phyloP scores from a whole-genome alignment of 2,113 vertebrate species.

The Anoura caudifer region DNA sequence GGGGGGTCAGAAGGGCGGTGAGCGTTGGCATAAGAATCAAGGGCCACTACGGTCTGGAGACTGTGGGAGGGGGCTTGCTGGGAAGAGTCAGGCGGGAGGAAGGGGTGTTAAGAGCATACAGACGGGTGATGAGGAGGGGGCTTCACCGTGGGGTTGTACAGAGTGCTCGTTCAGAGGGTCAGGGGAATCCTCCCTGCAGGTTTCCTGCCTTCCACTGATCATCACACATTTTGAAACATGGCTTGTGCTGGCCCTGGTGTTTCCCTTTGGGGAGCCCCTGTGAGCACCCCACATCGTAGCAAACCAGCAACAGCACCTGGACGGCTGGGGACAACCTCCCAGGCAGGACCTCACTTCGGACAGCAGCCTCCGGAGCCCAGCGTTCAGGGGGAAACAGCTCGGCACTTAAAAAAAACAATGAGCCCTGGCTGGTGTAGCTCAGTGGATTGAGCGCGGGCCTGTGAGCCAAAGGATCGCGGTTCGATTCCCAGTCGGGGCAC shows the following conservation, averaged over 20 bases:
- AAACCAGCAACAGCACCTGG: neutral
- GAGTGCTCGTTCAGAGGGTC: too few relatives aligned
- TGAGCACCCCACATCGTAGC: accelerated
- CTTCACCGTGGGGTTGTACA: accelerated
- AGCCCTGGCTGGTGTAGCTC: too few relatives aligned
- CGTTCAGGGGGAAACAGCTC: neutral
- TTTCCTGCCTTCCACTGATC: accelerated
- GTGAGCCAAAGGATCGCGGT: too few relatives aligned
- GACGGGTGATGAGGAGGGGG: accelerated
- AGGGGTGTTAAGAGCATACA: accelerated
- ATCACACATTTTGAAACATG: neutral
- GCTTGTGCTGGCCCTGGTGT: accelerated
- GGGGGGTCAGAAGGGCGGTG: neutral
- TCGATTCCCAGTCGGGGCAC: too few relatives aligned
- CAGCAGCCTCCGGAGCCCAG: neutral
- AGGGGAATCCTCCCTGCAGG: neutral
- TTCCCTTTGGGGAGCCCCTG: neutral
- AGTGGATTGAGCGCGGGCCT: too few relatives aligned
- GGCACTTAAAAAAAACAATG: neutral
- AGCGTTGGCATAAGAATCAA: too few relatives aligned
- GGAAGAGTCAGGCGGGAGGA: neutral
- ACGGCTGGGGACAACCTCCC: accelerated
- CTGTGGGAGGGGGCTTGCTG: accelerated
- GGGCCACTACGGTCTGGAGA: neutral
- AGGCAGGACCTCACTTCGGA: neutral